Base-by-base conservation (phyloP, 2,113 vertebrate species). In the Camelus dromedarius region DNA sequence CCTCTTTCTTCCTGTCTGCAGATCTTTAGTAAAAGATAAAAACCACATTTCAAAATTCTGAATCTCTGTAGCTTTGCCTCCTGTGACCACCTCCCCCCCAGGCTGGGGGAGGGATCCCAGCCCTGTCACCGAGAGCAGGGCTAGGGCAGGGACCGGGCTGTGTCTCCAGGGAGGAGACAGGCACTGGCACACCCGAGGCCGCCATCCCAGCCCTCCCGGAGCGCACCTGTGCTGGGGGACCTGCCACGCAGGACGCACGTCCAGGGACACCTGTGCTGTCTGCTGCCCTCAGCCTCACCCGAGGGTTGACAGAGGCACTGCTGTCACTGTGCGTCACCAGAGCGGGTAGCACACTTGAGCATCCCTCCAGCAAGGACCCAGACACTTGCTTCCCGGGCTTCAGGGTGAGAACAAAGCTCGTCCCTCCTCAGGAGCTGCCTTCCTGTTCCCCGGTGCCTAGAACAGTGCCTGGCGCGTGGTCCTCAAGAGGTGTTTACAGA, bases 191-290 rank as follows among this genome's bases (percentile, higher is more conserved):
- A 42, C 38, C 38, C 38, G 38, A 42, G 38, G 38, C 38, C 38
- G 38, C 38, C 38, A 42, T 42, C 38, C 38, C 38, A 42, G 5
- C 38, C 38, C 38, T 42, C 38, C 38, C 38, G 38, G 38, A 42
- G 22, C 8, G 24, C 58, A 3, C 22, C 22, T 28, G 22, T 0
- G 2, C 75, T 1, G 3, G 13, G 26, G 7, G 11, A 42, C 8
- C 72, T 12, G 4, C 50, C 15, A 70, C 30, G 50, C 1, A 2
- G 18, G 28, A 22, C 4, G 3, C 15, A n/a, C 3, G 10, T 26
- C 19, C 13, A 1, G 8, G 35, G 16, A 12, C 35, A 30, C 12
- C 38, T 1, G 4, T 9, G 2, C 66, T 50, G 30, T 5, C 1
- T 5, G 6, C 46, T 30, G 48, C n/a, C 35, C 88, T 95, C 2